phyloP scores from a whole-genome alignment of 1,140 invertebrate species.

The Euborellia annulipes region DNA sequence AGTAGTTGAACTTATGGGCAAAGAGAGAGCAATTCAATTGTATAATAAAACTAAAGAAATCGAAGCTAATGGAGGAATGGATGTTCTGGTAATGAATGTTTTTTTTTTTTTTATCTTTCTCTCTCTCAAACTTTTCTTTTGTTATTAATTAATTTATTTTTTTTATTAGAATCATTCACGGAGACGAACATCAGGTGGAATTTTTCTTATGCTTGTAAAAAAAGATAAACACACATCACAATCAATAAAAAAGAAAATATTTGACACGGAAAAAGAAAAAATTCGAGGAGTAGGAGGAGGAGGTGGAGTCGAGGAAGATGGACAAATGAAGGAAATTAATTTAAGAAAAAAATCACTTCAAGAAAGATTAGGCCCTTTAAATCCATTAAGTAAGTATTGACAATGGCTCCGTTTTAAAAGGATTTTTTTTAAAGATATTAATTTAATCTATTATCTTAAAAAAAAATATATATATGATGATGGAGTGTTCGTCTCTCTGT shows the following conservation, averaged over 20 bases:
- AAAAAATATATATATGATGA: too few species aligned
- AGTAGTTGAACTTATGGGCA: conserved; percentile 53
- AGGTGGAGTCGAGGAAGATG: too few species aligned
- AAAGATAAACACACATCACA: conserved; percentile 49
- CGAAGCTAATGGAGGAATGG: conserved; percentile 66
- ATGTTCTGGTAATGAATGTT: conserved; percentile 43
- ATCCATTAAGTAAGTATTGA: too few species aligned
- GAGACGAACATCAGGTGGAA: conserved; percentile 64
- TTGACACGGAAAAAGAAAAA: conserved; percentile 46
- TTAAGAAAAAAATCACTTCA: too few species aligned
- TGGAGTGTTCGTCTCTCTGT: too few species aligned
- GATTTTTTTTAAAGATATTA: too few species aligned
- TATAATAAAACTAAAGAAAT: conserved; percentile 62
- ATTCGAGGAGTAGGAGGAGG: too few species aligned
- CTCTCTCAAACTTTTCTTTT: neutral
- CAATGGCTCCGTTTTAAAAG: too few species aligned
- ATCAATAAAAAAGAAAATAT: conserved; percentile 52
- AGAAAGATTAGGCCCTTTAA: too few species aligned
- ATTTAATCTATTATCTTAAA: too few species aligned
- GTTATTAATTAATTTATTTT: conserved; percentile 12
- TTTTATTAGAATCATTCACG: conserved; percentile 53
- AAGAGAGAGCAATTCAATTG: conserved; percentile 53
- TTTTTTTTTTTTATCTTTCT: conserved; percentile 3
- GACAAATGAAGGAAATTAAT: conserved; percentile 32
- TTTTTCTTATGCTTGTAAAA: conserved; percentile 67